Base-by-base conservation (phyloP, 2,888 invertebrate genomes). In the Rhyacophila evoluta region DNA sequence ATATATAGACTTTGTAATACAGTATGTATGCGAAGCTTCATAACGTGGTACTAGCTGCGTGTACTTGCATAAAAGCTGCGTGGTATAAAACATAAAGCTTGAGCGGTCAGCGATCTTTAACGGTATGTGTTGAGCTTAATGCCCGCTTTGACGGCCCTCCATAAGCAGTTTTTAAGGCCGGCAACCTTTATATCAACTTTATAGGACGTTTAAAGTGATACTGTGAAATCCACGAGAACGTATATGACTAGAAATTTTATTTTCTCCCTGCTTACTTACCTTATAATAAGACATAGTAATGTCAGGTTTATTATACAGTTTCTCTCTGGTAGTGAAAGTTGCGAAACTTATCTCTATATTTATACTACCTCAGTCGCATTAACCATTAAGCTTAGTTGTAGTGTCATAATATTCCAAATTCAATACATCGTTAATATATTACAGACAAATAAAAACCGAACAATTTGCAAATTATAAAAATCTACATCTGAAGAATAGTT, bases 141-240 rank as follows among this genome's bases (percentile, higher is more conserved):
- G 55, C 55, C 19, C 19, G 55, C 29, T 55, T 55, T 55, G 25
- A 55, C 19, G 55, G 55, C 55, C 19, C 55, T 3, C 55, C 55
- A 55, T 55, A 55, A 55, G 55, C 55, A 55, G 55, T 55, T 55
- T 55, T 55, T 55, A 55, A 55, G 55, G 19, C 55, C 55, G 25
- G 10, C 10, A 55, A 55, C 55, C 19, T 55, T 55, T 55, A 55
- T 55, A 25, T 55, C 25, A 55, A 19, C 10, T 55, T 55, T 55
- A 55, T 25, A 55, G 55, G 15, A 19, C 55, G 55, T 19, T 55
- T 55, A 19, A 55, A 55, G 55, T 19, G 19, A 55, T 55, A 19
- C 25, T 19, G 55, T 55, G 15, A 10, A 6, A 41, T 41, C 3
- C 41, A n/a, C 15, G n/a, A 41, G 2, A 33, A 4, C 29, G 29